phyloP scores from a whole-genome alignment of 2,113 vertebrate species.

The Agelaius phoeniceus region DNA sequence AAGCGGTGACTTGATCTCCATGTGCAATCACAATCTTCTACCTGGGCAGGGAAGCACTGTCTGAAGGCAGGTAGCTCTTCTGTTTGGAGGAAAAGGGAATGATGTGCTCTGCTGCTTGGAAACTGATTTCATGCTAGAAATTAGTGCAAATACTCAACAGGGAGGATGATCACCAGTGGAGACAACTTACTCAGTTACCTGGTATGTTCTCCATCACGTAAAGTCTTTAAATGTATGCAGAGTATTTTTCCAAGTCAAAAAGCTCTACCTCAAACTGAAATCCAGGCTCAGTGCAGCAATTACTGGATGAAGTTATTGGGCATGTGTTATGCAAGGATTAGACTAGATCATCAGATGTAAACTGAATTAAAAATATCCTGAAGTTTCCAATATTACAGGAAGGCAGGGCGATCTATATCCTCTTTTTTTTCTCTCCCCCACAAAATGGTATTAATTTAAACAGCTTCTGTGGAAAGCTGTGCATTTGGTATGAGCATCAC shows the following conservation, averaged over 20 bases:
- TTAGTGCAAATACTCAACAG: slow-evolving; percentile 6
- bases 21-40: slow-evolving; percentile 3
- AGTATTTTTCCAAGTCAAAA: slow-evolving; percentile 49
- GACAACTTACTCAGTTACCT: slow-evolving; percentile 34
- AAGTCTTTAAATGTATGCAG: slow-evolving; percentile 35
- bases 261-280: slow-evolving; percentile 58
- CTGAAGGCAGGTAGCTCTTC: slow-evolving; percentile 11
- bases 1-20: background rate
- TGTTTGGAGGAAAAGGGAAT: slow-evolving; percentile 1
- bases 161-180: background rate
- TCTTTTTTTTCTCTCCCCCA: background rate
- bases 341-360: slow-evolving; percentile 3
- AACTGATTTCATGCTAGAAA: slow-evolving; percentile 40
- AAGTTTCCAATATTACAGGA: background rate
- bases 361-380: background rate
- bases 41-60: slow-evolving; percentile 3
- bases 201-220: slow-evolving; percentile 5
- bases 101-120: slow-evolving; percentile 29
- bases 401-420: background rate
- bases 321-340: background rate
- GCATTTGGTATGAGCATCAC: background rate
- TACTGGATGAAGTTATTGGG: slow-evolving; percentile 15
- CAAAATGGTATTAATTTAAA: background rate
- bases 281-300: background rate
- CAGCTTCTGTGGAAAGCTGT: background rate